These are phyloP conservation scores for Tetraneura akinire DNA, from an alignment of 1,140 invertebrate species.

Conservation along the genomic window DNA sequence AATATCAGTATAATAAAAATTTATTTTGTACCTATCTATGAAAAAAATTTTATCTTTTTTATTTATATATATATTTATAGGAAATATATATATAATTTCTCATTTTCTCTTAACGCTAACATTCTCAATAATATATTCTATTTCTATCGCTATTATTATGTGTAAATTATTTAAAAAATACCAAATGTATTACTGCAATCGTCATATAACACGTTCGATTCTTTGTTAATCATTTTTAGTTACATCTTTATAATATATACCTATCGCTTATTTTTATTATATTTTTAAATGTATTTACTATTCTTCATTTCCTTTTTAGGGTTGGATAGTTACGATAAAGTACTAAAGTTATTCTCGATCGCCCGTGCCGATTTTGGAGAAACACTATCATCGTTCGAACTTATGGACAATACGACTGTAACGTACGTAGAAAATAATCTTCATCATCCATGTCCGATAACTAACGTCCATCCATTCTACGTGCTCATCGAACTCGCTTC, in stretches of 20 bases:
- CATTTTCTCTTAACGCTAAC: too few relatives aligned
- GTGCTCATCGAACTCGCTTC: conserved; percentile 90
- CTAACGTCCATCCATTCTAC: conserved; percentile 76
- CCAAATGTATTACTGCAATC: too few relatives aligned
- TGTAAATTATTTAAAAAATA: too few relatives aligned
- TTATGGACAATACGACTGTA: conserved; percentile 76
- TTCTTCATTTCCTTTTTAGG: conserved; percentile 61
- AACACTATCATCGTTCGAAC: conserved; percentile 91
- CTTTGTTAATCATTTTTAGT: background rate
- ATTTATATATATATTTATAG: too few relatives aligned
- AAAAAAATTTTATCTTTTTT: too few relatives aligned
- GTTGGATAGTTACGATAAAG: conserved; percentile 72
- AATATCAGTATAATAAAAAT: too few relatives aligned
- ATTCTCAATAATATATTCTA: too few relatives aligned
- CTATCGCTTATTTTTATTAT: background rate
- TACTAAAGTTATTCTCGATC: conserved; percentile 73
- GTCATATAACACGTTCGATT: too few relatives aligned
- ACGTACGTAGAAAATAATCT: conserved; percentile 57
- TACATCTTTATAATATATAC: background rate
- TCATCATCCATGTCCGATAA: conserved; percentile 52
- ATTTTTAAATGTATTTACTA: too few relatives aligned
- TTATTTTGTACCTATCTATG: too few relatives aligned
- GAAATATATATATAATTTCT: too few relatives aligned
- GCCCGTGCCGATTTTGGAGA: conserved; percentile 79
- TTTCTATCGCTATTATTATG: too few relatives aligned